These are phyloP conservation scores for Resseliella maxima DNA, from an alignment of 2,888 invertebrate species.

Conservation along the genomic window DNA sequence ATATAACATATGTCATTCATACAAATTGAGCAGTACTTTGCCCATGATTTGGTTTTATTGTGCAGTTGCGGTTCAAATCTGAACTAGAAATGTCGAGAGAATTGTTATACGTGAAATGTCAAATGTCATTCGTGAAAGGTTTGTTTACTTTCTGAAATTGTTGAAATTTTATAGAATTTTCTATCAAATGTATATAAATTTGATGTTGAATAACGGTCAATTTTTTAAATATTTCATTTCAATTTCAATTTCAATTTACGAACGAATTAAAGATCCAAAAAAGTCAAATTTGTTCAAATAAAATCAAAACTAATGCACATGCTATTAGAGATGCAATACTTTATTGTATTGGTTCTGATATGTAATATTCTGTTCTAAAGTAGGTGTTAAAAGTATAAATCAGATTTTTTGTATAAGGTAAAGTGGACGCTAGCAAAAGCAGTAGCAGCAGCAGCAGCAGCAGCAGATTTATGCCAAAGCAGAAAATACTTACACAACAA, in stretches of 20 bases:
- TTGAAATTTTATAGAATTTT: background rate
- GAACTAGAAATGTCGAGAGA: background rate
- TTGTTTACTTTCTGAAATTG: constrained; percentile 15
- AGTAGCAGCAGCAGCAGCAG: too few relatives aligned
- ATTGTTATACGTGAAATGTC: background rate
- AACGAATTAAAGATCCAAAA: background rate
- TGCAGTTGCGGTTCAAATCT: background rate
- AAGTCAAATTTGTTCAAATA: background rate
- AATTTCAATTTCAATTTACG: background rate
- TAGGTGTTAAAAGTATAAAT: background rate
- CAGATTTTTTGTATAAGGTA: background rate
- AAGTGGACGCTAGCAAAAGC: constrained; percentile 19
- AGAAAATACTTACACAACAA: constrained; percentile 53
- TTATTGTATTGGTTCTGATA: background rate
- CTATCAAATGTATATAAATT: background rate
- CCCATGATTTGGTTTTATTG: background rate
- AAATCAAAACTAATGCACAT: background rate
- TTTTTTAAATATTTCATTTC: background rate
- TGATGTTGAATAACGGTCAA: background rate
- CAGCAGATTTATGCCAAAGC: constrained; percentile 14
- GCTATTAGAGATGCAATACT: background rate
- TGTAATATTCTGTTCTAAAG: constrained; percentile 10
- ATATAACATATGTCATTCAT: background rate
- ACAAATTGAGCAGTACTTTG: background rate
- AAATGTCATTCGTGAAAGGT: constrained; percentile 16